Evolutionary conservation across 1,140 invertebrate genomes (phyloP).

Genomic region (Lepidurus arcticus): DNA sequence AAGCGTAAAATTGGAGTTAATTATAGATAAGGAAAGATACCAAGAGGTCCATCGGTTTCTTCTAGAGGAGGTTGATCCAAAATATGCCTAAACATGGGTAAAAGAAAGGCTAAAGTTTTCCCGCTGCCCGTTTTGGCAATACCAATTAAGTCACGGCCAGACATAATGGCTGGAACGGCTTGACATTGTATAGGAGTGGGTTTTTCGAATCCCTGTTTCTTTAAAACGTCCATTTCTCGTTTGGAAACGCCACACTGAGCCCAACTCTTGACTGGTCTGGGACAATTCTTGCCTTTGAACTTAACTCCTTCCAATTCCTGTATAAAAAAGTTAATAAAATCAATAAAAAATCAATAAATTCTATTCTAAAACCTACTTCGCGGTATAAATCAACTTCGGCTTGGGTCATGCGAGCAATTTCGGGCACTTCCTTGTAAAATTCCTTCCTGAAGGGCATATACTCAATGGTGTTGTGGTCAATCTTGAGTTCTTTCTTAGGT

Average conservation of each 20-base stretch:
- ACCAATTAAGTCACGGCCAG: slow-evolving; percentile 90
- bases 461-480: slow-evolving; percentile 73
- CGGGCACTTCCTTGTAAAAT: slow-evolving; percentile 93
- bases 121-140: slow-evolving; percentile 99
- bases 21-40: slow-evolving; percentile 43
- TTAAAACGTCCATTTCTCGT: slow-evolving; percentile 90
- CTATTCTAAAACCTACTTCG: slow-evolving; percentile 43
- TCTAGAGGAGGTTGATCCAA: slow-evolving; percentile 87
- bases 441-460: slow-evolving; percentile 89
- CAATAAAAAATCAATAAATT: slow-evolving; percentile 28
- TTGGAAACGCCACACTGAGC: slow-evolving; percentile 97
- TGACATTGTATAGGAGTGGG: slow-evolving; percentile 98
- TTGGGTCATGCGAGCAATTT: slow-evolving; percentile 80
- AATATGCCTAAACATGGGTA: slow-evolving; percentile 98
- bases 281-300: slow-evolving; percentile 72
- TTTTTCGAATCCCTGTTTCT: slow-evolving; percentile 88
- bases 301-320: slow-evolving; percentile 57
- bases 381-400: slow-evolving; percentile 83
- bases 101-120: slow-evolving; percentile 95
- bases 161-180: slow-evolving; percentile 98
- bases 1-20: slow-evolving; percentile 28
- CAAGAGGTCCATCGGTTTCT: slow-evolving; percentile 93
- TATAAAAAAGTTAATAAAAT: slow-evolving; percentile 48
- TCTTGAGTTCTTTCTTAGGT: slow-evolving; percentile 80
- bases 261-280: slow-evolving; percentile 94